phyloP scores from a whole-genome alignment of 2,113 vertebrate genomes.

The Colaptes auratus region DNA sequence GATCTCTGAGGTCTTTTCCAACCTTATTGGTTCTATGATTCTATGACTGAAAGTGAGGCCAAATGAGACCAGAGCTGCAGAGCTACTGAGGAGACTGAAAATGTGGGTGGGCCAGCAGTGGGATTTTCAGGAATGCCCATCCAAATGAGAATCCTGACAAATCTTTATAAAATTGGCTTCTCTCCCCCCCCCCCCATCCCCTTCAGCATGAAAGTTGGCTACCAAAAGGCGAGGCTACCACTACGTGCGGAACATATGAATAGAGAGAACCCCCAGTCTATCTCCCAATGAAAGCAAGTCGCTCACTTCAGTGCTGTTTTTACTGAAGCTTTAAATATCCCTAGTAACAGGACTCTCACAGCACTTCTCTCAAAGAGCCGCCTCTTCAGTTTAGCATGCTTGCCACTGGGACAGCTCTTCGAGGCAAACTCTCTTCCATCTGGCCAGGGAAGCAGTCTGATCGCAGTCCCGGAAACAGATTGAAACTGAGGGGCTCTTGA shows the following conservation, averaged over 20 bases:
- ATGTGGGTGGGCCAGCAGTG: not conserved
- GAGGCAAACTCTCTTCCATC: not conserved
- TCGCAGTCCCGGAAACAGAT: not conserved
- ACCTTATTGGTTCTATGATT: too few species aligned
- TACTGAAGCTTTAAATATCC: slow-evolving; percentile 64
- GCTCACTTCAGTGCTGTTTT: slow-evolving; percentile 34
- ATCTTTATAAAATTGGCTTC: slow-evolving; percentile 33
- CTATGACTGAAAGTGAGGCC: not conserved
- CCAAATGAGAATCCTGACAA: slow-evolving; percentile 35
- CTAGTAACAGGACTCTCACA: slow-evolving; percentile 52
- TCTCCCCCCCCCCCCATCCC: not conserved
- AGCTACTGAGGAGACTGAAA: slow-evolving; percentile 1
- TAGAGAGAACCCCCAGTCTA: slow-evolving; percentile 52
- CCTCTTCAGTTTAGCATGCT: slow-evolving; percentile 48
- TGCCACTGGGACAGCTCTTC: slow-evolving; percentile 6
- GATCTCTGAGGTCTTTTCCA: too few species aligned
- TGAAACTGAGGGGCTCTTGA: not conserved
- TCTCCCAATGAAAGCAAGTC: slow-evolving; percentile 41
- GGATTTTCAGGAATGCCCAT: slow-evolving; percentile 35
- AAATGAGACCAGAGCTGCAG: not conserved
- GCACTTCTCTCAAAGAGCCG: not conserved
- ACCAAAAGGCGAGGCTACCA: slow-evolving; percentile 48
- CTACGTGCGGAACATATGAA: slow-evolving; percentile 49
- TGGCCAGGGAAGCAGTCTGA: not conserved
- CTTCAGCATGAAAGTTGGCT: slow-evolving; percentile 34